Percentiles rank a stretch among this genome's conserved stretches.
phyloP scores from a whole-genome alignment of 2,888 invertebrate genomes.

The Taphrorychus bicolor region DNA sequence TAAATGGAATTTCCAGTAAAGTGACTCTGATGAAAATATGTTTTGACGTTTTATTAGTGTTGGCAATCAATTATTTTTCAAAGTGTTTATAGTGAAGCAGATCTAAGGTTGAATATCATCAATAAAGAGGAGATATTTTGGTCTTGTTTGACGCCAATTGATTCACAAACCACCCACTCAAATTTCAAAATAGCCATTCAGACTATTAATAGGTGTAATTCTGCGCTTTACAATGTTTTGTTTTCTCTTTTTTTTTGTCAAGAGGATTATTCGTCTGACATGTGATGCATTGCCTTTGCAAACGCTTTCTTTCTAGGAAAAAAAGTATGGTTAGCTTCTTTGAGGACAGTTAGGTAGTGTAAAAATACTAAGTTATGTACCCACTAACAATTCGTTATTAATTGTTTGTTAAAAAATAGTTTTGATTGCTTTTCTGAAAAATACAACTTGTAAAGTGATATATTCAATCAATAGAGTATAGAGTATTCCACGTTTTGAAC shows the following conservation, averaged over 20 bases:
- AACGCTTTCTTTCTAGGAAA: too few species aligned
- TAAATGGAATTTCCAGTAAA: too few species aligned
- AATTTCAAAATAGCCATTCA: slow-evolving; percentile 19
- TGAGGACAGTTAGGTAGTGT: too few species aligned
- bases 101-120: neutral
- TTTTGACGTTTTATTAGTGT: too few species aligned
- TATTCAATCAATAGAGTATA: neutral
- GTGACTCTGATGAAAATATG: too few species aligned
- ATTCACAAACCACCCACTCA: slow-evolving; percentile 32
- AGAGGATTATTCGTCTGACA: neutral
- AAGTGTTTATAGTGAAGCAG: neutral
- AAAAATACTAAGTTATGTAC: too few species aligned
- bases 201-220: slow-evolving; percentile 12
- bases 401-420: too few species aligned
- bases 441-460: neutral
- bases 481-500: neutral
- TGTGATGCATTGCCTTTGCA: too few species aligned
- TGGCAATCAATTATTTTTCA: too few species aligned
- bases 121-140: slow-evolving; percentile 24
- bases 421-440: too few species aligned
- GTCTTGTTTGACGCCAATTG: slow-evolving; percentile 28
- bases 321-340: too few species aligned
- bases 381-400: too few species aligned
- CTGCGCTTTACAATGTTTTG: neutral
- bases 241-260: neutral